Conservation (phyloP, 2,797 vertebrate species). For the Valencia hispanica region DNA sequence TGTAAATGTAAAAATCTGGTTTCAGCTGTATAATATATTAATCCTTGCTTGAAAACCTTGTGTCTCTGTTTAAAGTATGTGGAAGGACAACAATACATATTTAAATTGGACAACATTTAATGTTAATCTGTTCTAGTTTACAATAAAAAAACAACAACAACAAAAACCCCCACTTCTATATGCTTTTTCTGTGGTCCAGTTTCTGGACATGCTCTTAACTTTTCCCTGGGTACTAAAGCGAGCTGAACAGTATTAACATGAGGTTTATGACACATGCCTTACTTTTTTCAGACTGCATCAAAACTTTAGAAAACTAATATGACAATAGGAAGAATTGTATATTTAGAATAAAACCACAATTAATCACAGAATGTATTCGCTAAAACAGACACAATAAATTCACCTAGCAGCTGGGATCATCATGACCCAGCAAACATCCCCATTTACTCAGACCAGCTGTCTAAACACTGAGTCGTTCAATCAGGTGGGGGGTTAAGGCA, state of each 20-base stretch:
- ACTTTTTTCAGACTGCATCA: background rate
- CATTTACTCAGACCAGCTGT: conserved; percentile 46
- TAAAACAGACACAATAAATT: conserved; percentile 16
- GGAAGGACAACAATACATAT: background rate
- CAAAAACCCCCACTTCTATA: background rate
- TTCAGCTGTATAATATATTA: background rate
- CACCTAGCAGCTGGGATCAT: conserved; percentile 38
- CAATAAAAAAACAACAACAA: background rate
- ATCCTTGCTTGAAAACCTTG: background rate
- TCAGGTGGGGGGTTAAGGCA: conserved; percentile 12
- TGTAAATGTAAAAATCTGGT: background rate
- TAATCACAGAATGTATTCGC: conserved; percentile 19
- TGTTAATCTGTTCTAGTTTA: background rate
- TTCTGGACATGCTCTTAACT: background rate
- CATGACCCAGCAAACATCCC: conserved; percentile 26
- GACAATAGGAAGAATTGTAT: conserved; percentile 1
- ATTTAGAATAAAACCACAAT: conserved; percentile 10
- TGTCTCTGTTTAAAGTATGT: background rate
- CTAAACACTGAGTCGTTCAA: conserved; percentile 36
- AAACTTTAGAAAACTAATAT: background rate
- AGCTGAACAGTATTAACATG: background rate
- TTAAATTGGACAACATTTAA: background rate
- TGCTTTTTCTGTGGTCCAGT: background rate
- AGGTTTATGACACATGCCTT: background rate
- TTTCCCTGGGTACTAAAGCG: conserved; percentile 1